phyloP scores from a whole-genome alignment of 2,888 invertebrate species.

The Rhopalosiphum nymphaeae region DNA sequence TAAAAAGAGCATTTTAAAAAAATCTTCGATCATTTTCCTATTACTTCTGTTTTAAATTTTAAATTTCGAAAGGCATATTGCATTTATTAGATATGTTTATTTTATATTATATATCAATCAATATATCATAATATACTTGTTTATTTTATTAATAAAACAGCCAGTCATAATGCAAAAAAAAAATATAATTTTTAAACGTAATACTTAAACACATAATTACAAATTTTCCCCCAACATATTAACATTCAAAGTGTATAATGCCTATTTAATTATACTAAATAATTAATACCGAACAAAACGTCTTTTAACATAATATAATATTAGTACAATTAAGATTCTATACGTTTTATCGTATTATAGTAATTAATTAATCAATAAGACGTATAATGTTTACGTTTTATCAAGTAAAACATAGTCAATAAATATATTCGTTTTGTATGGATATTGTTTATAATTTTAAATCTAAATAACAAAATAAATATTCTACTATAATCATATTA shows the following conservation, averaged over 20 bases:
- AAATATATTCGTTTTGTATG: background rate
- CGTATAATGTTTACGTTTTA: background rate
- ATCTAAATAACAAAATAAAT: background rate
- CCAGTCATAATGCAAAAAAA: background rate
- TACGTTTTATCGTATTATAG: background rate
- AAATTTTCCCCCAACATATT: accelerated
- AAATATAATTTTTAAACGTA: background rate
- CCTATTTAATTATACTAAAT: background rate
- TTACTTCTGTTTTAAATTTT: background rate
- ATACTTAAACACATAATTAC: background rate
- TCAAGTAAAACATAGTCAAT: background rate
- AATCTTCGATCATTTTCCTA: background rate
- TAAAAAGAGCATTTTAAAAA: background rate
- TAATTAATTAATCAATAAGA: background rate
- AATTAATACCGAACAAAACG: background rate
- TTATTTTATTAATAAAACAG: background rate
- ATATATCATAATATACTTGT: background rate
- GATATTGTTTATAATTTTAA: background rate
- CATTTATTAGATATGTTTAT: background rate
- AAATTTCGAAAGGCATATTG: background rate
- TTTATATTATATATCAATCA: background rate
- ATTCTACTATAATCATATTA: background rate
- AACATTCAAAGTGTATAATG: too few species aligned
- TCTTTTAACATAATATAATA: background rate
- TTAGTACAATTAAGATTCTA: background rate